phyloP scores from a whole-genome alignment of 64 coral and sea anemone species.

The Astreopora myriophthalma region DNA sequence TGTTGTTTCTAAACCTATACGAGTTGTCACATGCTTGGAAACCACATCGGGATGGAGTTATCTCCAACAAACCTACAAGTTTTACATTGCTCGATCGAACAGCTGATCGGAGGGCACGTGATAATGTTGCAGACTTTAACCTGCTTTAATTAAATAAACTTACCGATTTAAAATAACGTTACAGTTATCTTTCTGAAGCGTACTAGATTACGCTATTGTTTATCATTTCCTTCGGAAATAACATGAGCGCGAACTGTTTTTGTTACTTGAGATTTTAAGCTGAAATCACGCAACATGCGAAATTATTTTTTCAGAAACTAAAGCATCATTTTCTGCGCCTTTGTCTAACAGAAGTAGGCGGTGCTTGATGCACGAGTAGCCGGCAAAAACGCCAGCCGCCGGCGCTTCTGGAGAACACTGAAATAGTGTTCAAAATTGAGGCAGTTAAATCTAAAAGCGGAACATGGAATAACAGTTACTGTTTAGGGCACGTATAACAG shows the following conservation, averaged over 20 bases:
- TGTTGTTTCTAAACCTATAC: neutral
- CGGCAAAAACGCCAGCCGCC: neutral
- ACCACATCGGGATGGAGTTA: neutral
- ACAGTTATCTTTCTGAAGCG: neutral
- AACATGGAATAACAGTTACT: too few species aligned
- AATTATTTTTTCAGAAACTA: neutral
- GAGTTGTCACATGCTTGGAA: slow-evolving; percentile 1
- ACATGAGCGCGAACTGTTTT: slow-evolving; percentile 3
- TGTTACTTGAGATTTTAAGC: slow-evolving; percentile 10
- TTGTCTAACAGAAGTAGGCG: neutral
- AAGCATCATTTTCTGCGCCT: neutral
- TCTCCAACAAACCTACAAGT: neutral
- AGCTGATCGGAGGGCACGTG: neutral
- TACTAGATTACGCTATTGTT: slow-evolving; percentile 14
- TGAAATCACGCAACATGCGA: neutral
- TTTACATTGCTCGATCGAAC: neutral
- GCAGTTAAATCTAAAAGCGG: too few species aligned
- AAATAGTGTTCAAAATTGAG: too few species aligned
- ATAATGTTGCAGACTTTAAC: neutral
- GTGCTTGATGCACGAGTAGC: neutral
- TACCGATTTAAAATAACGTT: slow-evolving; percentile 18
- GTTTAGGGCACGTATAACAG: too few species aligned
- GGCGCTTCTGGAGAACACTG: slow-evolving; percentile 4
- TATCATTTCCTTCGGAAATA: slow-evolving; percentile 23
- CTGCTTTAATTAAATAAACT: neutral